These are phyloP conservation scores for Esox lucius DNA, from an alignment of 2,797 vertebrate genomes.

Conservation along the genomic window DNA sequence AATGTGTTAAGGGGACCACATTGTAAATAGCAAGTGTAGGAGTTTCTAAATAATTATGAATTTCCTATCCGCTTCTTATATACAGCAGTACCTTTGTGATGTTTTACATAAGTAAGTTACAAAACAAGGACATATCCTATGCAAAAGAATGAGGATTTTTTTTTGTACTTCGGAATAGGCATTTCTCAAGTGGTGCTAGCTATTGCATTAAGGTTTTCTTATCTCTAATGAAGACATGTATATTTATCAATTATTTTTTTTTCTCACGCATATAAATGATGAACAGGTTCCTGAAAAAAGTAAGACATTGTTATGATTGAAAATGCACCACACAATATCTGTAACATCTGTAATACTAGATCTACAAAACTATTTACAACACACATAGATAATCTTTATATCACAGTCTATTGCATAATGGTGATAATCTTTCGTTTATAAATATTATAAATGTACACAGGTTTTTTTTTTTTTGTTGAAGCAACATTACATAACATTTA, in stretches of 20 bases:
- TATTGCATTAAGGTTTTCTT: constrained; percentile 86
- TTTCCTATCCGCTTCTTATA: too few relatives aligned
- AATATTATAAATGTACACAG: constrained; percentile 87
- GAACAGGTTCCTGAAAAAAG: constrained; percentile 87
- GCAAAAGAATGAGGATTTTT: constrained; percentile 35
- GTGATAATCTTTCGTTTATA: constrained; percentile 88
- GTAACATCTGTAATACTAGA: constrained; percentile 81
- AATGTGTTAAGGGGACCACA: not conserved
- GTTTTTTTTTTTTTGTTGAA: constrained; percentile 59
- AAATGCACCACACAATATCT: constrained; percentile 88
- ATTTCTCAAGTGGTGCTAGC: constrained; percentile 56
- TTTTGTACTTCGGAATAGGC: constrained; percentile 32
- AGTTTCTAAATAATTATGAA: not conserved
- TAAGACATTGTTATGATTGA: constrained; percentile 91
- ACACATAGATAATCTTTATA: constrained; percentile 88
- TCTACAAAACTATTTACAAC: constrained; percentile 97
- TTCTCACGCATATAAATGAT: constrained; percentile 78
- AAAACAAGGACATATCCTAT: constrained; percentile 29
- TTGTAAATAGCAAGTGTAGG: not conserved
- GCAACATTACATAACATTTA: constrained; percentile 73
- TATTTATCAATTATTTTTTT: constrained; percentile 76
- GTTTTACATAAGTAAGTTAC: constrained; percentile 27
- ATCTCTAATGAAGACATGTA: constrained; percentile 67
- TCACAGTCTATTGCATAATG: constrained; percentile 88
- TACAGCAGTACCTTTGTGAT: constrained; percentile 13